phyloP scores from a whole-genome alignment of 2,113 vertebrate species.

The Herpailurus yagouaroundi region DNA sequence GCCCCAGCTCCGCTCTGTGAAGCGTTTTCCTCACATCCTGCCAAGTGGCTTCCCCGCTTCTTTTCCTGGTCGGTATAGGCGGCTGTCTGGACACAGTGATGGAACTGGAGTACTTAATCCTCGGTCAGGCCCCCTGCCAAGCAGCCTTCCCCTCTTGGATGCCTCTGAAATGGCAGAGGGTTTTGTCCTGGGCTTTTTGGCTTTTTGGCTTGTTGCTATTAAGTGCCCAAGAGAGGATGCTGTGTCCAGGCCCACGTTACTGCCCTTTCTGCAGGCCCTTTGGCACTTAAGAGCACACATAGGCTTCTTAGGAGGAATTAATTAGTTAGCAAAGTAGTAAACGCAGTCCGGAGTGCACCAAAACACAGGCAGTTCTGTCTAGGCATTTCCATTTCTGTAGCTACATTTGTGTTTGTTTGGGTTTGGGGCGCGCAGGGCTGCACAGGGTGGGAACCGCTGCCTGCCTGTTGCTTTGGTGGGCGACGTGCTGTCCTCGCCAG shows the following conservation, averaged over 20 bases:
- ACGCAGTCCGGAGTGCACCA: not conserved
- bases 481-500: rapidly evolving
- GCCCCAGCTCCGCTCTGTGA: too few relatives aligned
- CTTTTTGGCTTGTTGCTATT: not conserved
- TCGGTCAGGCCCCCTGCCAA: not conserved
- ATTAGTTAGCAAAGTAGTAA: not conserved
- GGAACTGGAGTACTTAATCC: not conserved
- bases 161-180: not conserved
- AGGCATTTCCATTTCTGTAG: not conserved
- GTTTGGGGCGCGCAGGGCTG: not conserved
- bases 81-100: not conserved
- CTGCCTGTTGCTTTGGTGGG: not conserved
- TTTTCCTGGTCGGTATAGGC: rapidly evolving
- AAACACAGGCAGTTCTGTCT: rapidly evolving
- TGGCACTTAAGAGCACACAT: not conserved
- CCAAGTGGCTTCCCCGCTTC: not conserved
- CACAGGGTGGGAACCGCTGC: not conserved
- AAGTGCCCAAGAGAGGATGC: not conserved
- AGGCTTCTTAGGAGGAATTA: not conserved
- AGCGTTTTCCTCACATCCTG: rapidly evolving
- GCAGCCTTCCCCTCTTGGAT: not conserved
- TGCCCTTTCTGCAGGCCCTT: not conserved
- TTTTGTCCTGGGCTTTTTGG: not conserved
- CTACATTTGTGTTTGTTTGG: not conserved
- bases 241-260: not conserved